Base-by-base conservation (phyloP, 2,113 vertebrate genomes). In the Melanocharis versteri region DNA sequence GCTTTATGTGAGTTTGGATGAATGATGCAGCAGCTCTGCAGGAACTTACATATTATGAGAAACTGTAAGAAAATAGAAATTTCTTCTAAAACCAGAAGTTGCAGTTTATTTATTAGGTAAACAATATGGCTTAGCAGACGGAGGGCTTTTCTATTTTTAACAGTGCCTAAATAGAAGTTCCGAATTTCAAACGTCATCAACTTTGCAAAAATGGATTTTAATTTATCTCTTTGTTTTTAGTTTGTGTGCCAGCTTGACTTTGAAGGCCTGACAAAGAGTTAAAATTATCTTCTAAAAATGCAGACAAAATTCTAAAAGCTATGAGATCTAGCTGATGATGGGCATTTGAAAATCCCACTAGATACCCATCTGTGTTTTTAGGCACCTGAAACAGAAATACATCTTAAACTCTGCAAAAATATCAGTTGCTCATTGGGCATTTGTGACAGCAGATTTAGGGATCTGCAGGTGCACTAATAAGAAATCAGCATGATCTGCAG, bases 231-330 rank as follows among this genome's bases (percentile, higher is more conserved):
- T 76, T 93, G 51, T 75, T 97, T 96, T 96, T 83, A 47, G 70
- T 89, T 95, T 90, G 94, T 92, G 61, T 75, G 60, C 62, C 70
- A 87, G 61, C 71, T 93, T 97, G 93, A 78, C 89, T 92, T 84
- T 91, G 83, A 48, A 94, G 78, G 47, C 60, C 94, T 77, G 84
- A 65, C 57, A 93, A 89, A 42, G 26, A 16, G 11, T 94, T 84
- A 71, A 95, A 96, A 53, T 61, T 93, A 18, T 69, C 65, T 83
- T 94, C 48, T 58, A 90, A 96, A 87, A 95, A 94, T 69, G 33
- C 69, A 61, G 72, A 86, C 14, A 16, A 81, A 87, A 88, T 64
- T 2, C 54, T 61, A 45, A 91, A 82, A 93, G 39, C 22, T 21
- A 48, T 79, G 65, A 40, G 22, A 72, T 23, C 37, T 45, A 76